Evolutionary conservation across 2,888 invertebrate genomes (phyloP).

Genomic region (Myopa testacea): DNA sequence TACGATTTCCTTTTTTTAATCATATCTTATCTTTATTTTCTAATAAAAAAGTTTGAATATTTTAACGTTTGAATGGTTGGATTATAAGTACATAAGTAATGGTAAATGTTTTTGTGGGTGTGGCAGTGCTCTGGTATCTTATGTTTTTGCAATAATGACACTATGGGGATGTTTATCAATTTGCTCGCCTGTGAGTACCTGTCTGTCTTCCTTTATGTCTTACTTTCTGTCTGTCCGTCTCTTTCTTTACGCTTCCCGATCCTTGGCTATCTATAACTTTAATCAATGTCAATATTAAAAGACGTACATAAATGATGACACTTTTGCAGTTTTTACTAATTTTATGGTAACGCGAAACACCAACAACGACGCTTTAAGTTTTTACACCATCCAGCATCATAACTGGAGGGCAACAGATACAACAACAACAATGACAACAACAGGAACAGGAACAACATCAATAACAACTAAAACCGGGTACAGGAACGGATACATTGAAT

Average conservation of each 20-base stretch:
- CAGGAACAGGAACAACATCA: not conserved
- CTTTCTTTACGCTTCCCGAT: not conserved
- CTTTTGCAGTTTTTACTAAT: slow-evolving; percentile 30
- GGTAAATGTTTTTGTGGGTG: too few relatives aligned
- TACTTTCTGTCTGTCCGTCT: not conserved
- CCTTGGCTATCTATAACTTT: not conserved
- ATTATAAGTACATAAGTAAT: too few relatives aligned
- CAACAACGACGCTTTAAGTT: slow-evolving; percentile 21
- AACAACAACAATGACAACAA: not conserved
- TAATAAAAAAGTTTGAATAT: too few relatives aligned
- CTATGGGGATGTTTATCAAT: too few relatives aligned
- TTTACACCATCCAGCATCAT: not conserved
- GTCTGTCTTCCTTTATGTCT: not conserved
- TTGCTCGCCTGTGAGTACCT: too few relatives aligned
- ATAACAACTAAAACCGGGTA: not conserved
- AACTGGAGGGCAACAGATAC: not conserved
- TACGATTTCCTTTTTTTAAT: too few relatives aligned
- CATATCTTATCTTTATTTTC: too few relatives aligned
- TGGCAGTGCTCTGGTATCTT: too few relatives aligned
- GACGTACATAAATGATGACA: slow-evolving; percentile 30
- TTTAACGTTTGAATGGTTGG: too few relatives aligned
- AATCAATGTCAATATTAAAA: slow-evolving; percentile 30
- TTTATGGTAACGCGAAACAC: slow-evolving; percentile 14
- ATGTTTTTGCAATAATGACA: too few relatives aligned
- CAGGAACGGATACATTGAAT: not conserved